These are phyloP conservation scores for Arenaria interpres DNA, from an alignment of 2,113 vertebrate species.

Conservation along the genomic window DNA sequence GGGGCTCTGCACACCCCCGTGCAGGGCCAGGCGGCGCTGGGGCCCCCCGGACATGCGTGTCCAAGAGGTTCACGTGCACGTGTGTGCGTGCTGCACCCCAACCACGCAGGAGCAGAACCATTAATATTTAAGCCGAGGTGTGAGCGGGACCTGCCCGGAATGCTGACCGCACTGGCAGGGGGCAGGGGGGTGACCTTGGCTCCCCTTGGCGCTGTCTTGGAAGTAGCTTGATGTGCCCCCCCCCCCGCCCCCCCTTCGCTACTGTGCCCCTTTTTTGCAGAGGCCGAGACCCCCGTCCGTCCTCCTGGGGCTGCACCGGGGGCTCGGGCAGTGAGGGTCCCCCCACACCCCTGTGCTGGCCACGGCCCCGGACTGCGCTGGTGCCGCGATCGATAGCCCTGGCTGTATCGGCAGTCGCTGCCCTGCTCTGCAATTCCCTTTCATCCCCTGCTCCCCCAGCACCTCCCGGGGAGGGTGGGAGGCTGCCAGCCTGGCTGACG, in stretches of 20 bases:
- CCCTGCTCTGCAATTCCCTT: constrained; percentile 60
- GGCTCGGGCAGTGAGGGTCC: neutral
- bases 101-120: neutral
- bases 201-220: neutral
- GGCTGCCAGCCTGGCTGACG: neutral
- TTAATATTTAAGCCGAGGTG: constrained; percentile 42
- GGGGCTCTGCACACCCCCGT: neutral
- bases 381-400: neutral
- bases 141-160: constrained; percentile 13
- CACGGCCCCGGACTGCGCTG: neutral
- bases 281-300: accelerated
- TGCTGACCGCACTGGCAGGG: neutral
- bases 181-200: constrained; percentile 26
- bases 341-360: neutral
- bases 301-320: neutral
- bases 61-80: neutral
- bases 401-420: neutral
- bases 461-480: neutral
- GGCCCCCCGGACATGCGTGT: accelerated
- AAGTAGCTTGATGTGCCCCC: neutral
- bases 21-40: neutral
- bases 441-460: constrained; percentile 27
- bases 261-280: accelerated
- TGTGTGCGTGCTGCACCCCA: neutral
- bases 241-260: too few relatives aligned